Evolutionary conservation across 2,797 vertebrate genomes (phyloP).

Genomic region (Mormyrus hasselquistii): DNA sequence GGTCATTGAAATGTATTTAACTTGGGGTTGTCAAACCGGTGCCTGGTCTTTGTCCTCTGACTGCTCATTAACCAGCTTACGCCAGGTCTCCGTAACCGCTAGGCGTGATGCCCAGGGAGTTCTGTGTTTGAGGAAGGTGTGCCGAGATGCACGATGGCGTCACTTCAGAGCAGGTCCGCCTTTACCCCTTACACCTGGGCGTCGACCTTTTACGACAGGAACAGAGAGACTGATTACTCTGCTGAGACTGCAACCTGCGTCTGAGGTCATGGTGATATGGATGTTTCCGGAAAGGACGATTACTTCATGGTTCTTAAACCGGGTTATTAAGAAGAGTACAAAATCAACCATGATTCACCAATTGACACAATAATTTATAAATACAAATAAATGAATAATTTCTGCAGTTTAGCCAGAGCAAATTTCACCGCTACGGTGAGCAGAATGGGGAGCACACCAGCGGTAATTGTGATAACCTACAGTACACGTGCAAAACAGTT

Average conservation of each 20-base stretch:
- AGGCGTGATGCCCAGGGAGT: not conserved
- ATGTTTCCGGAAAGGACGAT: not conserved
- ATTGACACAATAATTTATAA: not conserved
- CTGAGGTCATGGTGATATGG: not conserved
- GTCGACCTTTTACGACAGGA: not conserved
- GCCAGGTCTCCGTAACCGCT: not conserved
- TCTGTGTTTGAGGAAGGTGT: not conserved
- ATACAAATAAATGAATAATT: not conserved
- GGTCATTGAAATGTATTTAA: not conserved
- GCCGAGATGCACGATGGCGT: not conserved
- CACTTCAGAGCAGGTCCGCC: not conserved
- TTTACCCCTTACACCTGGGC: not conserved
- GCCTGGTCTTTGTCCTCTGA: not conserved
- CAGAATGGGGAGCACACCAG: not conserved
- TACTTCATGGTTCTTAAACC: not conserved
- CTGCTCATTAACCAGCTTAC: not conserved
- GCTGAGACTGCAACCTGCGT: not conserved
- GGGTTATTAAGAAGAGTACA: not conserved
- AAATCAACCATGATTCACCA: not conserved
- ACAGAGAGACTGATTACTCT: not conserved
- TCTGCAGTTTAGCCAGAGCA: not conserved
- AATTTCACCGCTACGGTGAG: not conserved
- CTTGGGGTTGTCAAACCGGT: not conserved
- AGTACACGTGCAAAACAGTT: not conserved
- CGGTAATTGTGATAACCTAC: not conserved